Base-by-base conservation (phyloP, 1,140 invertebrate genomes). In the Megathymus violae region DNA sequence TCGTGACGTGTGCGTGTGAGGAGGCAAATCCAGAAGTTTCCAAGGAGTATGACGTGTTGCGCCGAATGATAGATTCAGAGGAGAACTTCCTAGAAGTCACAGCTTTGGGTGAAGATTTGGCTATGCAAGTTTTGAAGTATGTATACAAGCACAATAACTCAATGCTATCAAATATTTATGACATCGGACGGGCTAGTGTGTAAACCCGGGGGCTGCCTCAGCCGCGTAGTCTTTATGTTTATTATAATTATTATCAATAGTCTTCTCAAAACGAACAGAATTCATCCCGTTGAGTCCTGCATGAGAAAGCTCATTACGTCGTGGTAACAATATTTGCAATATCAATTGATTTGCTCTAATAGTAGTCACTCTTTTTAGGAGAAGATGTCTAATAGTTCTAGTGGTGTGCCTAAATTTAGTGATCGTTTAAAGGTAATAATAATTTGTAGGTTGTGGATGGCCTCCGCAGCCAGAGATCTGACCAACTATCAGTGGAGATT, bases 401-500 rank as follows among this genome's bases (percentile, higher is more conserved):
- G n/a, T n/a, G n/a, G n/a, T n/a, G n/a, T n/a, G n/a, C n/a, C n/a
- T n/a, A n/a, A n/a, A n/a, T n/a, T n/a, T n/a, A n/a, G n/a, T n/a
- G n/a, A n/a, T n/a, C n/a, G n/a, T n/a, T 34, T 11, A 47, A 27
- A 17, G 3, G 11, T 14, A 41, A 16, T 4, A 1, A 9, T 48
- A 25, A 13, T 76, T 74, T 15, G 64, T 11, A 96, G 95, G 78
- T 95, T 97, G 92, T 99, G 98, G 98, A 96, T 99, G 95, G 94
- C 95, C 76, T 96, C 96, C n/a, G 96, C 95, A 0, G 96, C 96
- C 56, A 92, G 98, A 34, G 97, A 98, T 80, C 86, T 98, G 0
- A 96, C 95, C 73, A 96, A 97, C 88, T 96, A 98, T 83, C 98
- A 99, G 82, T 99, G 97, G 98, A 93, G 96, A 46, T 89, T 99